A percentile compares a stretch with the other conserved stretches of the same genome.
phyloP scores from a whole-genome alignment of 2,113 vertebrate genomes.

The Nothocercus julius region DNA sequence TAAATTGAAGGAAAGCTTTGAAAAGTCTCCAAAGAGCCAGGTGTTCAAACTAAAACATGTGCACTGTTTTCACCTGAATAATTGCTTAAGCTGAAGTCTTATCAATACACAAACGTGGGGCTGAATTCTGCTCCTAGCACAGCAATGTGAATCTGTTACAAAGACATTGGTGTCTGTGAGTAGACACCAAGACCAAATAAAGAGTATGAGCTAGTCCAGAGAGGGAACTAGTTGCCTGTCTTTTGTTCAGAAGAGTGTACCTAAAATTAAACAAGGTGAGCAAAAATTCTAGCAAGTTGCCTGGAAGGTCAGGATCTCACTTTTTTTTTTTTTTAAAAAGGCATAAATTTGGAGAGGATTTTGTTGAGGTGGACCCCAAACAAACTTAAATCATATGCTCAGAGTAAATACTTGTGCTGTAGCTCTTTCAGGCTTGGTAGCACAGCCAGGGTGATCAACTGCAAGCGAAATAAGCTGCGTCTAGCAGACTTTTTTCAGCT shows the following conservation, averaged over 20 bases:
- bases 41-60: constrained; percentile 24
- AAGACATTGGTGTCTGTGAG: not conserved
- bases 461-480: not conserved
- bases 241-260: not conserved
- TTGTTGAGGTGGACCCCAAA: not conserved
- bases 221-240: not conserved
- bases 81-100: not conserved
- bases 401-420: rapidly evolving
- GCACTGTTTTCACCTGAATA: not conserved
- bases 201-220: rapidly evolving
- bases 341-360: not conserved
- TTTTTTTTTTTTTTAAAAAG: too few relatives aligned
- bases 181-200: not conserved
- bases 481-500: not conserved
- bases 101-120: rapidly evolving
- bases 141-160: rapidly evolving
- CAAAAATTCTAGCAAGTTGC: not conserved
- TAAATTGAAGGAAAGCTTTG: constrained; percentile 48
- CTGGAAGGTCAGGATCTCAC: not conserved
- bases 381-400: not conserved
- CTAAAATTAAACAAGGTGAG: not conserved
- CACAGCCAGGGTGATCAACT: not conserved
- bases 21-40: constrained; percentile 41
- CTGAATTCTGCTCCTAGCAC: not conserved
- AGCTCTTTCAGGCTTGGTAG: not conserved